Evolutionary conservation across 2,113 vertebrate genomes (phyloP).

Genomic region (Dipodomys spectabilis): DNA sequence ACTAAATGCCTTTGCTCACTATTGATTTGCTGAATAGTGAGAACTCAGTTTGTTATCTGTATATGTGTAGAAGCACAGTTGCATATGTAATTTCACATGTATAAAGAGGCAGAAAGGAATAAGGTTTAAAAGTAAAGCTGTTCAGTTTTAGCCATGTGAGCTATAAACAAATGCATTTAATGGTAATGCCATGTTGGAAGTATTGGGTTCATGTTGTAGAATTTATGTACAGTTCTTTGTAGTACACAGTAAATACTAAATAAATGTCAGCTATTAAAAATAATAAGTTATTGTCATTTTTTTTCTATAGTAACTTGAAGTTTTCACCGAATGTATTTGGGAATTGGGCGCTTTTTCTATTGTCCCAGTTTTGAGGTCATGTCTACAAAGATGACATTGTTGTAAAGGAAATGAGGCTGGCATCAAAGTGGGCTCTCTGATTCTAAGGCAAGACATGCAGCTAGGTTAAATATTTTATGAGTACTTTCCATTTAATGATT

Average conservation of each 20-base stretch:
- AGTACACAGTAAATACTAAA: background rate
- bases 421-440: background rate
- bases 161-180: background rate
- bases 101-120: constrained; percentile 3
- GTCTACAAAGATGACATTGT: constrained; percentile 1
- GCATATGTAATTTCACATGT: constrained; percentile 17
- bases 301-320: constrained; percentile 19
- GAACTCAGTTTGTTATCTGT: background rate
- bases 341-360: constrained; percentile 4
- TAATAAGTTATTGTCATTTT: background rate
- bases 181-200: background rate
- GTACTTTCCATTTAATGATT: background rate
- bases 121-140: constrained; percentile 40
- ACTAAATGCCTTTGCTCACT: constrained; percentile 25
- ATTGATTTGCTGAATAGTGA: background rate
- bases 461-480: constrained; percentile 42
- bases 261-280: constrained; percentile 12
- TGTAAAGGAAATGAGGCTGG: constrained; percentile 14
- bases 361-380: background rate
- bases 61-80: background rate
- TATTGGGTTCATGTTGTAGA: constrained; percentile 35
- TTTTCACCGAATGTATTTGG: constrained; percentile 3
- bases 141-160: constrained; percentile 43
- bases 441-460: background rate
- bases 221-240: constrained; percentile 52